These are phyloP conservation scores for Eurois occulta DNA, from an alignment of 2,888 invertebrate genomes.

Conservation along the genomic window DNA sequence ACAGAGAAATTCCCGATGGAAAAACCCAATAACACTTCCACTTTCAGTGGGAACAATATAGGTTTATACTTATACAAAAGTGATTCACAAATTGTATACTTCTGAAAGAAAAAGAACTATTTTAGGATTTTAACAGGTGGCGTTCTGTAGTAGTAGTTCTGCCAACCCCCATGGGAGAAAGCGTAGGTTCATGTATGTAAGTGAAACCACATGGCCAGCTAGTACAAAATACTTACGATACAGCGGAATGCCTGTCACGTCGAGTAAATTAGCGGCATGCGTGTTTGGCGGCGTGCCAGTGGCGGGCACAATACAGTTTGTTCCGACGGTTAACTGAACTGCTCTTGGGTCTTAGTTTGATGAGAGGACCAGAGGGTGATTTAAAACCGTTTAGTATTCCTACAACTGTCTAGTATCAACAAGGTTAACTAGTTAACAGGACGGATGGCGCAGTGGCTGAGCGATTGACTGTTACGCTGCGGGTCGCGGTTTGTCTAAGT, in stretches of 20 bases:
- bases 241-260: conserved; percentile 57
- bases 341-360: conserved; percentile 6
- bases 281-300: conserved; percentile 60
- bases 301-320: conserved; percentile 21
- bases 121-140: background rate
- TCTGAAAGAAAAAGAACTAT: background rate
- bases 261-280: conserved; percentile 61
- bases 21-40: background rate
- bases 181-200: background rate
- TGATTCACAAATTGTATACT: background rate
- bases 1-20: background rate
- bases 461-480: no score
- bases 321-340: conserved; percentile 12
- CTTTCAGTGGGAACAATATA: no score
- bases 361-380: background rate
- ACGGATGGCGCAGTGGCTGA: no score
- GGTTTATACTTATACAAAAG: background rate
- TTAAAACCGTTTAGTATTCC: background rate
- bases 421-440: no score
- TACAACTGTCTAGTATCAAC: background rate
- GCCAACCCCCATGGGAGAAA: background rate
- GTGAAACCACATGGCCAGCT: background rate
- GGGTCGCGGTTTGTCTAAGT: no score
- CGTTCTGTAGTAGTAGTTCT: background rate
- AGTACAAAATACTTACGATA: conserved; percentile 32